Conservation (phyloP, 2,888 invertebrate genomes). For the Cheilosia impressa region DNA sequence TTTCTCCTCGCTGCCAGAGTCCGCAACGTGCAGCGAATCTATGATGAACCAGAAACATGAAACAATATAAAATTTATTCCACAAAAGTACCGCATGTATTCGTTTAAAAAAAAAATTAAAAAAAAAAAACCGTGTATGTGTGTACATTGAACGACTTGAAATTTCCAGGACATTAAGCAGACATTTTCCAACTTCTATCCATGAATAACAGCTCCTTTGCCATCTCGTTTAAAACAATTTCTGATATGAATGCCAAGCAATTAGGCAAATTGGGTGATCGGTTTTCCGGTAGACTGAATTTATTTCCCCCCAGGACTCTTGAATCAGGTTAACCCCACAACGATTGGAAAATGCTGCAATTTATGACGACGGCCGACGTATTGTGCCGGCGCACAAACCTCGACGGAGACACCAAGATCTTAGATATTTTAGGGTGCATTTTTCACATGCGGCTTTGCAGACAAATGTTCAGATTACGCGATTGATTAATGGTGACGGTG, state of each 20-base stretch:
- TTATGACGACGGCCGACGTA: constrained; percentile 23
- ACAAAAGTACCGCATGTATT: constrained; percentile 22
- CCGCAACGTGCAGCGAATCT: constrained; percentile 52
- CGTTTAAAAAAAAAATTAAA: neutral
- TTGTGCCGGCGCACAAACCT: constrained; percentile 1
- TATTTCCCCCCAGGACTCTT: constrained; percentile 4
- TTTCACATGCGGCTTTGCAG: constrained; percentile 6
- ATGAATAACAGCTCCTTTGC: neutral
- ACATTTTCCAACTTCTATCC: neutral
- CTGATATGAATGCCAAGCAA: constrained; percentile 40
- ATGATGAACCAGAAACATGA: constrained; percentile 33
- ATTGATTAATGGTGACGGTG: constrained; percentile 35
- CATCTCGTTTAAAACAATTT: constrained; percentile 3
- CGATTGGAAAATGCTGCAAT: constrained; percentile 42
- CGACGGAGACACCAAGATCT: neutral
- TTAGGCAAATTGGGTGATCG: constrained; percentile 58
- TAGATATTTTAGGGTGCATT: constrained; percentile 4
- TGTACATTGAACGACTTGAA: neutral
- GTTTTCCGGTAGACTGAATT: constrained; percentile 35
- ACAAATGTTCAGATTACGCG: constrained; percentile 39
- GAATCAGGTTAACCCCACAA: constrained; percentile 9
- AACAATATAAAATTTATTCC: constrained; percentile 44
- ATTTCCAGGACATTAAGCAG: constrained; percentile 29
- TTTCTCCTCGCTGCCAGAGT: neutral
- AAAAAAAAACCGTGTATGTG: neutral